These are phyloP conservation scores for Amblyjoppa proteus DNA, from an alignment of 2,888 invertebrate genomes.

Conservation along the genomic window DNA sequence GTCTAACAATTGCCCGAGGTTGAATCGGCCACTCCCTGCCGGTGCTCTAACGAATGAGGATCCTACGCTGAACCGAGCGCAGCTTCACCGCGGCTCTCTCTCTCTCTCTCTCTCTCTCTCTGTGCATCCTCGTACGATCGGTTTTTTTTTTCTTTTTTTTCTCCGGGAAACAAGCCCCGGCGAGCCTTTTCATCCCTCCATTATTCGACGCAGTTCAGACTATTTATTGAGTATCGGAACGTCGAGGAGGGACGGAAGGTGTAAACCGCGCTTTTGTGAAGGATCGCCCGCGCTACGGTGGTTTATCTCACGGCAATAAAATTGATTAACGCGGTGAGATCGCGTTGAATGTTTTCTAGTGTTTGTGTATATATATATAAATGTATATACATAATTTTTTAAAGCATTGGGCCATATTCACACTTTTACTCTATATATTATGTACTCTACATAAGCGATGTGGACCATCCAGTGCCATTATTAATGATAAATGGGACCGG, in stretches of 20 bases:
- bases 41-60: slow-evolving; percentile 49
- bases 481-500: slow-evolving; percentile 76
- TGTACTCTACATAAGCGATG: neutral
- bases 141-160: slow-evolving; percentile 43
- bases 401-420: too few species aligned
- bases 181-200: slow-evolving; percentile 45
- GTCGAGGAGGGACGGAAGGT: slow-evolving; percentile 59
- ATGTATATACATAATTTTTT: too few species aligned
- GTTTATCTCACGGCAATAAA: slow-evolving; percentile 80
- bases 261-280: slow-evolving; percentile 60
- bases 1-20: slow-evolving; percentile 39
- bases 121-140: slow-evolving; percentile 11
- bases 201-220: slow-evolving; percentile 48
- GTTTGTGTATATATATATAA: slow-evolving; percentile 66
- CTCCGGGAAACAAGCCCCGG: slow-evolving; percentile 34
- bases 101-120: neutral
- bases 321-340: slow-evolving; percentile 80
- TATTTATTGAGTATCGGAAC: slow-evolving; percentile 58
- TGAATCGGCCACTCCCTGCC: slow-evolving; percentile 17
- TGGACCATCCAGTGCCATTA: slow-evolving; percentile 71
- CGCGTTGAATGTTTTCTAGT: slow-evolving; percentile 76
- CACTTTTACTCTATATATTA: neutral
- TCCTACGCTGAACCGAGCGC: slow-evolving; percentile 12
- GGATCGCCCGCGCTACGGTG: slow-evolving; percentile 51
- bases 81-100: neutral